These are phyloP conservation scores for Coelinius sp. DNA, from an alignment of 2,888 invertebrate species.

Conservation along the genomic window DNA sequence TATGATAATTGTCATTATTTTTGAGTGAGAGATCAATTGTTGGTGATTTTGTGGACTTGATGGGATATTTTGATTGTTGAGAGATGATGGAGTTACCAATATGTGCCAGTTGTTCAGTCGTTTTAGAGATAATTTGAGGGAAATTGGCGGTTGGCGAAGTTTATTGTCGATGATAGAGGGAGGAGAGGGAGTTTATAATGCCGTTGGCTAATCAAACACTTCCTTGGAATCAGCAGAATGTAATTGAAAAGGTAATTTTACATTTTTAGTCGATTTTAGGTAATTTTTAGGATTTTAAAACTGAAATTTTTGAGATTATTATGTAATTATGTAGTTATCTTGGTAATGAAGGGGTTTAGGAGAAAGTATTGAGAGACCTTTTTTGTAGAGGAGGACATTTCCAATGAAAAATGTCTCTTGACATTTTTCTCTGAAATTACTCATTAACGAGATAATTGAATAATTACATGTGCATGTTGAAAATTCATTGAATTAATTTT, in stretches of 20 bases:
- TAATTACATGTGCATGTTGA: too few species aligned
- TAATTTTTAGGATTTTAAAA: too few species aligned
- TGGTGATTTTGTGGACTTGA: too few species aligned
- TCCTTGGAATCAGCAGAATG: slow-evolving; percentile 66
- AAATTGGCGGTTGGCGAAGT: not conserved
- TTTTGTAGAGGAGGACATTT: too few species aligned
- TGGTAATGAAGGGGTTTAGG: too few species aligned
- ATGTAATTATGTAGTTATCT: not conserved
- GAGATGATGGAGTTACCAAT: not conserved
- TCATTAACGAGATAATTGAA: too few species aligned
- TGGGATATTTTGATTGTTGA: slow-evolving; percentile 1
- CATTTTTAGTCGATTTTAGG: too few species aligned
- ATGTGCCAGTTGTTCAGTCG: not conserved
- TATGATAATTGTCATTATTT: slow-evolving; percentile 3
- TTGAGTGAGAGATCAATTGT: not conserved
- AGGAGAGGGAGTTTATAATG: slow-evolving; percentile 56
- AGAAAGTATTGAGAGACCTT: too few species aligned
- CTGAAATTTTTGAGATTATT: not conserved
- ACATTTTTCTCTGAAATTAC: too few species aligned
- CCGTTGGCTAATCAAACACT: slow-evolving; percentile 67
- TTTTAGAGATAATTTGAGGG: not conserved
- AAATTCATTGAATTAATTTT: not conserved
- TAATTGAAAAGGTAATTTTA: slow-evolving; percentile 59
- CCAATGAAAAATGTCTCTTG: too few species aligned
- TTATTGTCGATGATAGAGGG: not conserved